Base-by-base conservation (phyloP, 2,888 invertebrate species). In the Polietes domitor region DNA sequence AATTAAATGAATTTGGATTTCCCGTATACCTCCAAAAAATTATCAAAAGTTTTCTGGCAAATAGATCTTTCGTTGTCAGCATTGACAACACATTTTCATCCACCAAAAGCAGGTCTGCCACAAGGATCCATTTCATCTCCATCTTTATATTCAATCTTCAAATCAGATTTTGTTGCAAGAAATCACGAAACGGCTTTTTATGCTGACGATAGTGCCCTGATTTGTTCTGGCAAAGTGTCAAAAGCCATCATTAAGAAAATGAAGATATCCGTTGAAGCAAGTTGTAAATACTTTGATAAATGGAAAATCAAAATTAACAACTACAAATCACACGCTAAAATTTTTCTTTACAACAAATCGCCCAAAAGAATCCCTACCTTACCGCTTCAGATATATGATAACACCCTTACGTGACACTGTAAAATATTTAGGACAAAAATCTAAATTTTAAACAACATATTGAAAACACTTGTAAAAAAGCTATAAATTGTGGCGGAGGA, bases 281-380 rank as follows among this genome's bases (percentile, higher is more conserved):
- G 15, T 10, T 15, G 6, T 3, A 61, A n/a, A 15, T 61, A 61
- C 21, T 61, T 61, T 28, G 12, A 26, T 0, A 61, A 61, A 28
- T 61, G 61, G 61, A 26, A 61, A 28, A 61, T 61, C 15, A 61
- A 61, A 61, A 61, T 61, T 1, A 61, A 61, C 28, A 4, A 28
- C 2, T 15, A 28, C 4, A 61, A 21, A 61, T 15, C n/a, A 9
- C 26, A 61, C 9, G 61, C 61, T 6, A 28, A 21, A 28, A 15
- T 28, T 21, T 61, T 61, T n/a, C 61, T 21, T 28, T 61, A 28
- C 28, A 61, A 58, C 9, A 61, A 61, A 28, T 61, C 61, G 9
- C 24, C 24, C 26, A 58, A 58, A 58, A 24, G 55, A 12, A 24
- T 58, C 9, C 55, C 24, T 2, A 24, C 55, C 10, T 19, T 1